phyloP scores from a whole-genome alignment of 2,888 invertebrate species.

The Portevinia maculata region DNA sequence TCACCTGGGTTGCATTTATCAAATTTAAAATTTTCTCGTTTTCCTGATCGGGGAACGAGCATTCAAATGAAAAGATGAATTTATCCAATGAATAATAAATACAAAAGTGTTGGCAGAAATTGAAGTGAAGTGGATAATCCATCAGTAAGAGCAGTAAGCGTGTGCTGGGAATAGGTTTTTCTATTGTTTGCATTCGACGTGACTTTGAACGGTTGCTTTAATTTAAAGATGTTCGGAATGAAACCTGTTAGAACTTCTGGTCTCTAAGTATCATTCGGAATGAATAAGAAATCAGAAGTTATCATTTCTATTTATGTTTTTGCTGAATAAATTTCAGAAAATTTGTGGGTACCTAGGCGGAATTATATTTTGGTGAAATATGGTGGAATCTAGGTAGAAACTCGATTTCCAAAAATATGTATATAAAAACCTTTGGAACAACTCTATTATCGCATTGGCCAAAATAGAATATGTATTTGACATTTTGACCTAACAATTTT shows the following conservation, averaged over 20 bases:
- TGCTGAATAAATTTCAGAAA: constrained; percentile 3
- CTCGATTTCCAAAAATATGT: too few relatives aligned
- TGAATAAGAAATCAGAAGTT: constrained; percentile 30
- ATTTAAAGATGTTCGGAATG: too few relatives aligned
- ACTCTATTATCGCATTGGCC: too few relatives aligned
- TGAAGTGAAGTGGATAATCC: constrained; percentile 51
- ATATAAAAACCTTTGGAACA: too few relatives aligned
- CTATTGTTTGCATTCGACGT: not conserved
- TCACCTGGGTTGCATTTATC: constrained; percentile 48
- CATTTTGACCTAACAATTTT: too few relatives aligned
- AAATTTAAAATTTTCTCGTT: constrained; percentile 49
- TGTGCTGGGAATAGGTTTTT: not conserved
- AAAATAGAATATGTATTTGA: too few relatives aligned
- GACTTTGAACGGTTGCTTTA: not conserved
- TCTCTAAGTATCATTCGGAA: not conserved
- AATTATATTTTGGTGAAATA: too few relatives aligned
- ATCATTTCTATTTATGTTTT: not conserved
- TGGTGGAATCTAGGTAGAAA: too few relatives aligned
- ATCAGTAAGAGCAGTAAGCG: constrained; percentile 11
- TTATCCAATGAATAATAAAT: constrained; percentile 45
- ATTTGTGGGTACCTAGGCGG: not conserved
- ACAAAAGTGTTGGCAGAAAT: constrained; percentile 22
- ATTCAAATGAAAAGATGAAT: constrained; percentile 49
- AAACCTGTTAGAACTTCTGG: too few relatives aligned
- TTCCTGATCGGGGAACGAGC: constrained; percentile 1